Evolutionary conservation across 2,888 invertebrate species (phyloP), one percentile per base, ranked within the genome.

Genomic region (Dasypolia templi): DNA sequence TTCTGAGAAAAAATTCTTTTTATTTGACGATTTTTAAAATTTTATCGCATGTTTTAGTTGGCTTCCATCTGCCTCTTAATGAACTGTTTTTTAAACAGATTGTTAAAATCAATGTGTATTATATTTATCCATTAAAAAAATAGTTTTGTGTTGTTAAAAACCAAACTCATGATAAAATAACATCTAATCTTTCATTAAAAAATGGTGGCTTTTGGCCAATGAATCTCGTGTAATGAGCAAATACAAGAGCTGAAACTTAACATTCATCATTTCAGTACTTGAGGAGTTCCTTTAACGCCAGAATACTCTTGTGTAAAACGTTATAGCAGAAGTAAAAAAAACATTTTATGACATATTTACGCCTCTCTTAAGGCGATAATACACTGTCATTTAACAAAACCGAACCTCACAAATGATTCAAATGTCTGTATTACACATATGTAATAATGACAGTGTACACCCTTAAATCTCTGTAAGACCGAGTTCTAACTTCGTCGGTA

Each of bases 11-110:
- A 93, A 92, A 91, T 82, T 78, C 75, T 88, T 72, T 90, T 92
- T 90, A 92, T 92, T 91, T 89, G 89, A 92, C 92, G 84, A 89
- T 86, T 89, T 86, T 89, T 86, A 76, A 84, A 81, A 84, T 78
- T 89, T 90, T 89, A 92, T 89, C 90, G 89, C 89, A 88, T 88
- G 87, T 87, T 79, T 86, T 80, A 63, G 75, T 85, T 88, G 88
- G 85, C 87, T 86, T 79, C 82, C 88, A 88, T 55, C 83, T 85
- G 87, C 87, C 87, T 76, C 66, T 58, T 76, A 75, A 70, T 68
- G 72, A 79, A 77, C 85, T 83, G 79, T 84, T 83, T 80, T 77
- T 68, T 74, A 72, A 82, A 77, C 86, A 83, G 75, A 70, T 73
- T 65, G 56, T 75, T 77, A 73, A 88, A n/a, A 86, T 87, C 78